Percentiles rank a stretch among this genome's conserved stretches.
Conservation (phyloP, 2,113 vertebrate species). For the Rissa tridactyla region DNA sequence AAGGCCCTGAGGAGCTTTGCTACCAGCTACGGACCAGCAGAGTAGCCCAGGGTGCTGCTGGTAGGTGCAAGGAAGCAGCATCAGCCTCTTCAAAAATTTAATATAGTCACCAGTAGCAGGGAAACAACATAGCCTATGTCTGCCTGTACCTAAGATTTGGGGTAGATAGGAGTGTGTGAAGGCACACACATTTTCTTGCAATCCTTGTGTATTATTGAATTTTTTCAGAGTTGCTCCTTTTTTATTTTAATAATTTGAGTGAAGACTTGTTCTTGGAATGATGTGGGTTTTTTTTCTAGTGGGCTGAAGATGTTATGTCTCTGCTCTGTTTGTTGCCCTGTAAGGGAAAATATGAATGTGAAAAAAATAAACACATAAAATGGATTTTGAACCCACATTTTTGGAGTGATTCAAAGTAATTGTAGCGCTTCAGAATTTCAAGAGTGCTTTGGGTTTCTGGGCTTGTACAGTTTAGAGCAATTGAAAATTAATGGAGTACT, state of each 20-base stretch:
- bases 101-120: background rate
- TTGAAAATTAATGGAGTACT: constrained; percentile 68
- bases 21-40: accelerated
- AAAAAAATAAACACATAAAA: background rate
- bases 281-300: background rate
- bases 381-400: constrained; percentile 9
- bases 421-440: constrained; percentile 33
- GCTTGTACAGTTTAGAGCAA: constrained; percentile 29
- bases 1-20: background rate
- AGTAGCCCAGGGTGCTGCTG: background rate
- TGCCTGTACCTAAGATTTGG: background rate
- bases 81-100: background rate
- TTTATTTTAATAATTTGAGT: background rate
- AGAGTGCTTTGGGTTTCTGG: constrained; percentile 54
- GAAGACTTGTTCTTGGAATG: background rate
- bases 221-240: background rate
- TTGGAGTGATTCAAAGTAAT: constrained; percentile 36
- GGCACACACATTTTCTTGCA: background rate
- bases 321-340: background rate
- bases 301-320: background rate
- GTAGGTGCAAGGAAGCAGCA: background rate
- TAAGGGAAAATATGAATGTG: background rate
- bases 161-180: background rate
- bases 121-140: background rate
- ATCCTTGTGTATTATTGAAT: background rate